Evolutionary conservation across 2,888 invertebrate genomes (phyloP).

Genomic region (Drosophila demipolita): DNA sequence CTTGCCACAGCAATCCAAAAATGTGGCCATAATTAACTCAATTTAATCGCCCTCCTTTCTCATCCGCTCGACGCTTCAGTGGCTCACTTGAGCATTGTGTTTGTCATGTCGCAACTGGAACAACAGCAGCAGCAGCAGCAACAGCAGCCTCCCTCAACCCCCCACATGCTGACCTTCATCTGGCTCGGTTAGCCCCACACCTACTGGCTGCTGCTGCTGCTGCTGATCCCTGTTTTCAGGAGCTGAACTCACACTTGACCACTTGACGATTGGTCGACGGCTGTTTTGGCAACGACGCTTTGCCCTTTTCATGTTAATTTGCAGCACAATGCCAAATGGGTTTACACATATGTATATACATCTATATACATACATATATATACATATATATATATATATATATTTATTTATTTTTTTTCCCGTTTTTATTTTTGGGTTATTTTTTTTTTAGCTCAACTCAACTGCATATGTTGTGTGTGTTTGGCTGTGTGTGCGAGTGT

Average conservation of each 20-base stretch:
- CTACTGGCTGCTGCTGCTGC: neutral
- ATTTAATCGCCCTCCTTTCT: slow-evolving; percentile 65
- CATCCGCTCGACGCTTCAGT: slow-evolving; percentile 59
- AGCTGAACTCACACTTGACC: slow-evolving; percentile 40
- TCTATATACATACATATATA: slow-evolving; percentile 13
- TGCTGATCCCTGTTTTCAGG: slow-evolving; percentile 2
- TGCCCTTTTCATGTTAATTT: slow-evolving; percentile 79
- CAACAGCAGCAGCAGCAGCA: slow-evolving; percentile 19
- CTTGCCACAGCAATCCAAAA: slow-evolving; percentile 61
- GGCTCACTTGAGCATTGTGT: slow-evolving; percentile 58
- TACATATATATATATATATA: slow-evolving; percentile 21
- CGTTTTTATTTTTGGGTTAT: slow-evolving; percentile 1
- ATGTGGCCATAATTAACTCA: slow-evolving; percentile 75
- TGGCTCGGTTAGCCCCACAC: neutral
- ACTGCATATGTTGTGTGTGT: slow-evolving; percentile 66
- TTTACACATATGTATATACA: slow-evolving; percentile 37
- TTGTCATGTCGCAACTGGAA: slow-evolving; percentile 38
- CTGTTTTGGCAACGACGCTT: slow-evolving; percentile 69
- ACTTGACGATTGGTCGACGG: slow-evolving; percentile 38
- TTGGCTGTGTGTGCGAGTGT: slow-evolving; percentile 47
- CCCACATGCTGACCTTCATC: slow-evolving; percentile 37
- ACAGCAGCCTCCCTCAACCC: neutral
- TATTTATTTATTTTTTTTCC: slow-evolving; percentile 10
- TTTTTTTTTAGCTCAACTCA: slow-evolving; percentile 30
- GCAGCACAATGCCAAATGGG: slow-evolving; percentile 70